phyloP scores from a whole-genome alignment of 1,140 invertebrate species.

The Drosophila mayri region DNA sequence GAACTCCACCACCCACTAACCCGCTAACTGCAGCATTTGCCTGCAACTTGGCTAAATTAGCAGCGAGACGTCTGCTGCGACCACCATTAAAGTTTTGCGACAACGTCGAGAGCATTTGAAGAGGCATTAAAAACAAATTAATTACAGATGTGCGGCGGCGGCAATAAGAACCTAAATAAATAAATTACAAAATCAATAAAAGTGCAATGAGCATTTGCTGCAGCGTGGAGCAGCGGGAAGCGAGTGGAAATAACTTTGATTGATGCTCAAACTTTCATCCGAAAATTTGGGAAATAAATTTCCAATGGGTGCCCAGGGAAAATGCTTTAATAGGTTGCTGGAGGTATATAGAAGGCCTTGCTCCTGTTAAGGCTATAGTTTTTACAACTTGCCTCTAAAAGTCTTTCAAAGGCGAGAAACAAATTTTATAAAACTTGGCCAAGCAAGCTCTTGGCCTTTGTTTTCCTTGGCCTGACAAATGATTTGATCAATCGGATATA shows the following conservation, averaged over 20 bases:
- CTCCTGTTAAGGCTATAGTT: background rate
- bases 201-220: constrained; percentile 33
- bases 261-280: constrained; percentile 19
- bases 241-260: constrained; percentile 21
- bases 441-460: background rate
- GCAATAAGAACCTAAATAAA: constrained; percentile 62
- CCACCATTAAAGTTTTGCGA: constrained; percentile 74
- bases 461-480: background rate
- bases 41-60: constrained; percentile 77
- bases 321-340: background rate
- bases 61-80: constrained; percentile 56
- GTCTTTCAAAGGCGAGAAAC: background rate
- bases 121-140: constrained; percentile 83
- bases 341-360: background rate
- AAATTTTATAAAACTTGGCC: background rate
- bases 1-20: background rate
- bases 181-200: constrained; percentile 83
- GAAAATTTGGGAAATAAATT: background rate
- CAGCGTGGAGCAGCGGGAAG: constrained; percentile 12
- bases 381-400: background rate
- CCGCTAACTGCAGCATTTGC: constrained; percentile 53
- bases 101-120: constrained; percentile 63
- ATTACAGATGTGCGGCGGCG: constrained; percentile 71
- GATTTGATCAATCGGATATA: constrained; percentile 17
- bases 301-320: background rate